phyloP scores from a whole-genome alignment of 2,888 invertebrate genomes.

The Melanostoma mellinum region DNA sequence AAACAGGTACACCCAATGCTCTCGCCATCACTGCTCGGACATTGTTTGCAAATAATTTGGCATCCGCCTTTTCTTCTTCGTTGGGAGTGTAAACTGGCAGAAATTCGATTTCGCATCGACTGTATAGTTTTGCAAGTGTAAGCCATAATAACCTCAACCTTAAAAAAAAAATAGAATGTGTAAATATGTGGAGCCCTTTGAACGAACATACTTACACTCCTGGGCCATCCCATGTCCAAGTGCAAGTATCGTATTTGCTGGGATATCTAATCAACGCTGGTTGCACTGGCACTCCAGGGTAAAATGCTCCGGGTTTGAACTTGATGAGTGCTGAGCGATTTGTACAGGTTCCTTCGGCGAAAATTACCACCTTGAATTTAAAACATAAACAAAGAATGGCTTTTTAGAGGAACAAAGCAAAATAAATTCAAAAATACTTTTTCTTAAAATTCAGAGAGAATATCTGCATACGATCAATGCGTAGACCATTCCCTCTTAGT shows the following conservation, averaged over 20 bases:
- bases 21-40: conserved; percentile 96
- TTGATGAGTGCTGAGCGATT: conserved; percentile 95
- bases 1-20: conserved; percentile 91
- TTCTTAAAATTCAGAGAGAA: no score
- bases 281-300: conserved; percentile 97
- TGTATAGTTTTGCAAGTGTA: conserved; percentile 93
- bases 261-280: conserved; percentile 96
- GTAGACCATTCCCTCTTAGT: no score
- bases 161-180: conserved; percentile 75
- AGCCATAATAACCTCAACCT: conserved; percentile 93
- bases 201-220: conserved; percentile 88
- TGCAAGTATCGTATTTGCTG: conserved; percentile 93
- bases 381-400: neutral
- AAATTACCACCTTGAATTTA: conserved; percentile 89
- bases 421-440: no score
- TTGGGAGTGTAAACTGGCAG: conserved; percentile 95
- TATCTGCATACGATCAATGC: no score
- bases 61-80: conserved; percentile 92
- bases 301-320: conserved; percentile 96
- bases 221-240: conserved; percentile 98
- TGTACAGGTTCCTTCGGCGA: conserved; percentile 98
- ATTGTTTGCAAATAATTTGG: conserved; percentile 94
- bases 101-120: conserved; percentile 94
- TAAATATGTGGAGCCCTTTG: neutral
- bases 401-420: no score